phyloP scores from a whole-genome alignment of 2,888 invertebrate species.

The Pemphredon lugubris region DNA sequence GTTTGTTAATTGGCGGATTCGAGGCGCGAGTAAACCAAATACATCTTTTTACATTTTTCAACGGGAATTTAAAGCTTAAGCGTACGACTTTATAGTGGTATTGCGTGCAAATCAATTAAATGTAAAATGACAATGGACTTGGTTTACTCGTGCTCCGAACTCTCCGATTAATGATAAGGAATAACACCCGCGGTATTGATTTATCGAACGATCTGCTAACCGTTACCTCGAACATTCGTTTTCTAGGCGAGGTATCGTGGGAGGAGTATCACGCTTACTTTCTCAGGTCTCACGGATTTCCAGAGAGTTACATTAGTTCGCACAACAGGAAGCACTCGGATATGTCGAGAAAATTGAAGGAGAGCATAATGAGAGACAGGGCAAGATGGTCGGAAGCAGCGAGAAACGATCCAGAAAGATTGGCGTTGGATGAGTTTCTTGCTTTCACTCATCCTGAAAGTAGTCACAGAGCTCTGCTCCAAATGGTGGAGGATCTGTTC shows the following conservation, averaged over 20 bases:
- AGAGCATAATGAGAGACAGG: constrained; percentile 89
- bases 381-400: constrained; percentile 91
- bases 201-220: too few species aligned
- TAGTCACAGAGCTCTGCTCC: constrained; percentile 79
- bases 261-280: constrained; percentile 90
- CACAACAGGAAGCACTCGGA: constrained; percentile 86
- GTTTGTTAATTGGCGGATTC: too few species aligned
- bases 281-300: constrained; percentile 86
- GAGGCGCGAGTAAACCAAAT: too few species aligned
- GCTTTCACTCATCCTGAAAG: constrained; percentile 93
- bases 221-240: too few species aligned
- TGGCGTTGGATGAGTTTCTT: constrained; percentile 89
- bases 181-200: too few species aligned
- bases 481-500: constrained; percentile 89
- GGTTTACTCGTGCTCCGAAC: too few species aligned
- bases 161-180: too few species aligned
- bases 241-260: constrained; percentile 87
- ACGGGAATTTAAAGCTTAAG: too few species aligned
- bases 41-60: too few species aligned
- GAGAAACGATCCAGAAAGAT: constrained; percentile 87
- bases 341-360: constrained; percentile 85
- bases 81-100: too few species aligned
- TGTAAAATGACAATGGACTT: too few species aligned
- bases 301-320: constrained; percentile 84
- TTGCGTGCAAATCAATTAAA: too few species aligned